phyloP scores from a whole-genome alignment of 2,797 vertebrate species.

The Sebastolobus altivelis region DNA sequence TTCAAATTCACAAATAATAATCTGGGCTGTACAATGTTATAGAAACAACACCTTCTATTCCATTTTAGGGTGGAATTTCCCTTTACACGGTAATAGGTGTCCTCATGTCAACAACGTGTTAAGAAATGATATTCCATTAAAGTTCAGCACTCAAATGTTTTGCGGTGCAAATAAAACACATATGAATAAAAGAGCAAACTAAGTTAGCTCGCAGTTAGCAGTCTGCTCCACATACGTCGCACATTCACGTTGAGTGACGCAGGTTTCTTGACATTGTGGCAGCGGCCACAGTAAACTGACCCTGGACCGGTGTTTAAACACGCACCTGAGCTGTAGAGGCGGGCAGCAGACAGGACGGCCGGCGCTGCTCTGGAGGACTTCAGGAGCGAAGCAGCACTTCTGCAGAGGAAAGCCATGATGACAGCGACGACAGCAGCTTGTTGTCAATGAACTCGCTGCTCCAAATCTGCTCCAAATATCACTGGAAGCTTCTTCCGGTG shows the following conservation, averaged over 20 bases:
- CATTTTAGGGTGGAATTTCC: neutral
- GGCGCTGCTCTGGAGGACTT: slow-evolving; percentile 64
- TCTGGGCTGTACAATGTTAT: neutral
- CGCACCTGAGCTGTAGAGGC: slow-evolving; percentile 83
- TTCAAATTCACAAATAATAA: neutral
- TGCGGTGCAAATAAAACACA: neutral
- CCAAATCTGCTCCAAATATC: neutral
- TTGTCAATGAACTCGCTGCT: neutral
- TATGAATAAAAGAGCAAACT: neutral
- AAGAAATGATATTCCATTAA: neutral
- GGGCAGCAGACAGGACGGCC: slow-evolving; percentile 52
- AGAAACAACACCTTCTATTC: neutral
- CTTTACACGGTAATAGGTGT: neutral
- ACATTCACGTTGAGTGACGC: slow-evolving; percentile 36
- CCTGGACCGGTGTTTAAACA: neutral
- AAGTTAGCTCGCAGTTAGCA: neutral
- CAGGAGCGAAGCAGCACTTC: slow-evolving; percentile 73
- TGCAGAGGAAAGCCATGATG: slow-evolving; percentile 79
- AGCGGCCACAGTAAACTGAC: neutral
- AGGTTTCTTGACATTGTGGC: slow-evolving; percentile 61
- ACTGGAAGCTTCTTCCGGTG: neutral
- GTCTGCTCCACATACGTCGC: slow-evolving; percentile 15
- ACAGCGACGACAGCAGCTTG: neutral
- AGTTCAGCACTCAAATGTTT: neutral
- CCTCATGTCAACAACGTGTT: neutral